Percentiles rank a stretch among this genome's conserved stretches.
Evolutionary conservation across 2,797 vertebrate species (phyloP).

Genomic region (Phalloptychus januarius): DNA sequence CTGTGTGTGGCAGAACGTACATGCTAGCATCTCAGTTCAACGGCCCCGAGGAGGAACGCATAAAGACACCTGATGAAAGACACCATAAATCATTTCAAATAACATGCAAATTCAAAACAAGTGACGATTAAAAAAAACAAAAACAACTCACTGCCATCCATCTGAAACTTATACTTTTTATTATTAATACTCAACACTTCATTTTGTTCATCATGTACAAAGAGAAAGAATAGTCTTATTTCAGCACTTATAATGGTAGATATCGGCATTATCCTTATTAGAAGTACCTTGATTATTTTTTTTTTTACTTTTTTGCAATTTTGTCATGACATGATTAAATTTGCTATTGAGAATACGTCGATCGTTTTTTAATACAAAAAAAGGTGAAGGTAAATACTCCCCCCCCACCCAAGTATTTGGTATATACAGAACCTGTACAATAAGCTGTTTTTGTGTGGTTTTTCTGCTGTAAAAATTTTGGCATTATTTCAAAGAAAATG

Average conservation of each 20-base stretch:
- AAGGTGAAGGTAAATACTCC: slow-evolving; percentile 73
- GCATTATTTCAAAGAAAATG: slow-evolving; percentile 80
- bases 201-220: slow-evolving; percentile 84
- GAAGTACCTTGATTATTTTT: slow-evolving; percentile 75
- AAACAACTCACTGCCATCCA: slow-evolving; percentile 50
- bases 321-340: slow-evolving; percentile 79
- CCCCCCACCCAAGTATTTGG: slow-evolving; percentile 67
- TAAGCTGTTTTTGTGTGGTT: slow-evolving; percentile 75
- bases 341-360: slow-evolving; percentile 78
- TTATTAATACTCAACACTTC: slow-evolving; percentile 86
- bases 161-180: slow-evolving; percentile 80
- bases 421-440: slow-evolving; percentile 88
- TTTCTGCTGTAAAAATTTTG: slow-evolving; percentile 81
- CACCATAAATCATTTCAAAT: not conserved
- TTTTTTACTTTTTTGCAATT: slow-evolving; percentile 69
- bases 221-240: slow-evolving; percentile 83
- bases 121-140: slow-evolving; percentile 15
- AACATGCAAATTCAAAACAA: not conserved
- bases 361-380: slow-evolving; percentile 81
- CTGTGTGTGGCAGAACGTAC: slow-evolving; percentile 17
- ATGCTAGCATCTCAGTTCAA: slow-evolving; percentile 23
- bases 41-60: not conserved
- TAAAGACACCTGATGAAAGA: not conserved
- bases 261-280: slow-evolving; percentile 81
- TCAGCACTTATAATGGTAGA: slow-evolving; percentile 81